These are phyloP conservation scores for Diaprepes abbreviatus DNA, from an alignment of 2,888 invertebrate genomes.

Conservation along the genomic window DNA sequence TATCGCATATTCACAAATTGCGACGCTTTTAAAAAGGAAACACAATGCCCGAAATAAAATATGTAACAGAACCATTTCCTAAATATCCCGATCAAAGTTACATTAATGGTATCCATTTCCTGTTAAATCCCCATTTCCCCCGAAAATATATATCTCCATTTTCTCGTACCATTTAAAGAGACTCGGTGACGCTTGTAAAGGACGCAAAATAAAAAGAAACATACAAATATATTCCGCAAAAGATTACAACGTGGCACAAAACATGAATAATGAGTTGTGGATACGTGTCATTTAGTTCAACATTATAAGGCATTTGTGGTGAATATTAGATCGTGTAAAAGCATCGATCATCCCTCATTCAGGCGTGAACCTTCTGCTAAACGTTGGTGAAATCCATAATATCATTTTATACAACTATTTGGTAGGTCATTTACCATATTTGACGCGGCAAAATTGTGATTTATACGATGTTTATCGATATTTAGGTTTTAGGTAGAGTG, in stretches of 20 bases:
- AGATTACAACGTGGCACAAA: conserved; percentile 28
- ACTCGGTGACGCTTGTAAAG: conserved; percentile 14
- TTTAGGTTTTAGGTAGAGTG: conserved; percentile 19
- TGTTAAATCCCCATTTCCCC: conserved; percentile 16
- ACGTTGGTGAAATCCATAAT: conserved; percentile 27
- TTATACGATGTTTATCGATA: conserved; percentile 38
- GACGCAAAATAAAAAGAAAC: conserved; percentile 18
- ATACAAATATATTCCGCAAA: conserved; percentile 14
- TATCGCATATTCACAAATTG: no score
- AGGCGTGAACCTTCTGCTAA: conserved; percentile 26
- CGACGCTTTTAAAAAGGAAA: background rate
- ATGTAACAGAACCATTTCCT: conserved; percentile 11
- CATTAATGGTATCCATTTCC: conserved; percentile 18
- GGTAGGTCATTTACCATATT: conserved; percentile 40
- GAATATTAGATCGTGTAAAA: conserved; percentile 33
- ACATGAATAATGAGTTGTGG: conserved; percentile 43
- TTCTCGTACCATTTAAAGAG: conserved; percentile 13
- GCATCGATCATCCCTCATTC: conserved; percentile 44
- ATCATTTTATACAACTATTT: conserved; percentile 36
- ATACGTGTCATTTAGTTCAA: conserved; percentile 39
- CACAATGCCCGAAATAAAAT: background rate
- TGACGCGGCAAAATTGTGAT: conserved; percentile 35
- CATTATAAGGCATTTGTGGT: conserved; percentile 35
- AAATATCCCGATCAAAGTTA: conserved; percentile 9
- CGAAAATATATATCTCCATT: conserved; percentile 12